phyloP scores from a whole-genome alignment of 2,113 vertebrate genomes.

The mouse (Mus musculus) region GRCm39 chr1:90158001-90158500 shows the following conservation, averaged over 20 bases:
- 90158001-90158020: neutral
- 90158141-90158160: neutral
- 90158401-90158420: conserved; percentile 18
- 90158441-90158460: neutral
- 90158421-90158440: neutral
- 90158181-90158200: neutral
- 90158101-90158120: neutral
- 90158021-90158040: neutral
- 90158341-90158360: neutral
- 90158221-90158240: neutral
- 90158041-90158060: neutral
- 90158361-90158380: conserved; percentile 26
- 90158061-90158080: neutral
- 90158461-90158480: neutral
- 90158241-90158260: neutral
- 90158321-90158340: conserved; percentile 11
- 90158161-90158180: neutral
- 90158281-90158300: neutral
- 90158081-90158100: neutral
- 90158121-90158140: neutral
- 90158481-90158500: neutral
- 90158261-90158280: neutral
- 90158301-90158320: neutral
- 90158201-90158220: neutral
- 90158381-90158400: conserved; percentile 28